Evolutionary conservation across 2,797 vertebrate genomes (phyloP).

Genomic region (Emys orbicularis): DNA sequence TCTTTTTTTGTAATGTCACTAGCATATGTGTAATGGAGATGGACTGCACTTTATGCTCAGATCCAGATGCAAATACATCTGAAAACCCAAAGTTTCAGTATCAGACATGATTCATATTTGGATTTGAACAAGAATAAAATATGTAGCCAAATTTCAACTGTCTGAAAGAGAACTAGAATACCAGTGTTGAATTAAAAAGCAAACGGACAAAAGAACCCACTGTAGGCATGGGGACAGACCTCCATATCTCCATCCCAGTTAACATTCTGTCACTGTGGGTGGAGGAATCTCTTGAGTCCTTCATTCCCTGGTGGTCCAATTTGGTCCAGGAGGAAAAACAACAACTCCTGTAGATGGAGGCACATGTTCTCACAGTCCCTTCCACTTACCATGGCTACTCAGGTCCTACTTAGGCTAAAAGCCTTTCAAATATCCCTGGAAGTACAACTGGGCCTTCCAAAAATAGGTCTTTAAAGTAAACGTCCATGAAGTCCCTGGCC

Average conservation of each 20-base stretch:
- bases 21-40: neutral
- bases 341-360: neutral
- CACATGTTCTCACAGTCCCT: neutral
- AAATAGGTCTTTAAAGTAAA: neutral
- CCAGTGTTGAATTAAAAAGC: neutral
- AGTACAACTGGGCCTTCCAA: neutral
- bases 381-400: neutral
- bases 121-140: constrained; percentile 16
- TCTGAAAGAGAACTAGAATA: constrained; percentile 2
- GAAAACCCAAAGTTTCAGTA: constrained; percentile 22
- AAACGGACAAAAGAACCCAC: neutral
- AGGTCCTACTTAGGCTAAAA: neutral
- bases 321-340: neutral
- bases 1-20: neutral
- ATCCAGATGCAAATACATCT: neutral
- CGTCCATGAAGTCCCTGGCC: neutral
- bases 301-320: neutral
- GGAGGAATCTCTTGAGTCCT: neutral
- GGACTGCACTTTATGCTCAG: neutral
- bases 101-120: constrained; percentile 23
- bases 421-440: neutral
- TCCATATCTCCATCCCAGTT: neutral
- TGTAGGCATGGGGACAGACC: neutral
- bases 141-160: neutral
- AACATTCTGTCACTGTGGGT: neutral